Base-by-base conservation (phyloP, 2,113 vertebrate species). In the Prochilodus magdalenae region DNA sequence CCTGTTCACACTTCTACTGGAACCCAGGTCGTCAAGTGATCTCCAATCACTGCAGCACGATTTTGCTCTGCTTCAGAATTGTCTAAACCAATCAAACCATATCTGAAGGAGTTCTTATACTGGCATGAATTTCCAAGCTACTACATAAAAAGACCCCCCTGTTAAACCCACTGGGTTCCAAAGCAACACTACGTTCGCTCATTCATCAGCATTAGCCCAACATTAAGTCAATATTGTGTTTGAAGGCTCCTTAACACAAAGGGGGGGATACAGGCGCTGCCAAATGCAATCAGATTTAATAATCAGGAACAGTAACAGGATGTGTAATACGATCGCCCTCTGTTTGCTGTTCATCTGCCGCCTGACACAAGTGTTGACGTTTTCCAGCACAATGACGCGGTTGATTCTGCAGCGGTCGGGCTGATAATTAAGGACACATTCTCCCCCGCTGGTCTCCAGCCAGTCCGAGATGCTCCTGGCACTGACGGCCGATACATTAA, bases 381-480 rank as follows among this genome's bases (percentile, higher is more conserved):
- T 51, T 24, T 70, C 40, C 44, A 66, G 30, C 44, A 73, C 62
- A 67, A 70, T 18, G 55, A 30, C 29, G 60, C 11, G 22, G 33
- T 71, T 66, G 47, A 65, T 80, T 69, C 40, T 70, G 20, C 24
- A 70, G 63, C 65, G 51, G 22, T 67, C 49, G 59, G 26, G 40
- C 4, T 49, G 55, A 55, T 88, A 80, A 84, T 66, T 70, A 80
- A 71, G 77, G 55, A 81, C 74, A 83, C 57, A 49, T 67, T 81
- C 67, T 29, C 80, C 60, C 62, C 27, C 22, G 30, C 47, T 79
- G 53, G 33, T 12, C 60, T 86, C 72, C 66, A 81, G 72, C 67
- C 82, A 78, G 67, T 29, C 26, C 65, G 55, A 88, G 80, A 75
- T 83, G 80, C 74, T 77, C 53, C 79, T 83, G 83, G 83, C 85